These are phyloP conservation scores for Dysidea cf. avara DNA, from an alignment of 37 sponge, comb jelly and placozoan genomes.

Conservation along the genomic window DNA sequence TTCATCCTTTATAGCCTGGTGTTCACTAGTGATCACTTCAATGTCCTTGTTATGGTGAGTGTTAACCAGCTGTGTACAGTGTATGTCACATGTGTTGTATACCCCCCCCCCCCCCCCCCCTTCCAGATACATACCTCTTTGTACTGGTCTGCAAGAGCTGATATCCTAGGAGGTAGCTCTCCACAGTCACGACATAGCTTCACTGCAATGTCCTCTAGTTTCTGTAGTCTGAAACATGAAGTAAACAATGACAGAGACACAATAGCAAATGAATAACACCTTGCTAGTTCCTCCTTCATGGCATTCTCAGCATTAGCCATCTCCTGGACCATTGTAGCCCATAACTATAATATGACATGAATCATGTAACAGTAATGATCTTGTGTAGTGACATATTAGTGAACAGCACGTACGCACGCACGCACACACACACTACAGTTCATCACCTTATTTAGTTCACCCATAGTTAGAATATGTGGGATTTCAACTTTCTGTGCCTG, in stretches of 20 bases:
- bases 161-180: background rate
- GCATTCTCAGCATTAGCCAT: conserved; percentile 34
- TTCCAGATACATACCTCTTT: background rate
- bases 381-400: too few relatives aligned
- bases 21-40: too few relatives aligned
- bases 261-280: conserved; percentile 1
- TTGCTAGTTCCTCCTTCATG: conserved; percentile 52
- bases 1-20: too few relatives aligned
- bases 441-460: too few relatives aligned
- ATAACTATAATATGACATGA: conserved; percentile 33
- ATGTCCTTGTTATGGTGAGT: too few relatives aligned
- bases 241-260: background rate
- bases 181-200: conserved; percentile 20
- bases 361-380: too few relatives aligned
- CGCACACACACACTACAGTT: too few relatives aligned
- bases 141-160: background rate
- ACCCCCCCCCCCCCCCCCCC: background rate
- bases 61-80: conserved; percentile 6
- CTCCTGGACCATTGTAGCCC: conserved; percentile 26
- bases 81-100: conserved; percentile 4
- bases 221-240: conserved; percentile 22
- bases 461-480: too few relatives aligned
- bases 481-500: too few relatives aligned
- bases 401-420: too few relatives aligned
- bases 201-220: conserved; percentile 15